phyloP scores from a whole-genome alignment of 2,888 invertebrate species.

The Pemphredon lugubris region DNA sequence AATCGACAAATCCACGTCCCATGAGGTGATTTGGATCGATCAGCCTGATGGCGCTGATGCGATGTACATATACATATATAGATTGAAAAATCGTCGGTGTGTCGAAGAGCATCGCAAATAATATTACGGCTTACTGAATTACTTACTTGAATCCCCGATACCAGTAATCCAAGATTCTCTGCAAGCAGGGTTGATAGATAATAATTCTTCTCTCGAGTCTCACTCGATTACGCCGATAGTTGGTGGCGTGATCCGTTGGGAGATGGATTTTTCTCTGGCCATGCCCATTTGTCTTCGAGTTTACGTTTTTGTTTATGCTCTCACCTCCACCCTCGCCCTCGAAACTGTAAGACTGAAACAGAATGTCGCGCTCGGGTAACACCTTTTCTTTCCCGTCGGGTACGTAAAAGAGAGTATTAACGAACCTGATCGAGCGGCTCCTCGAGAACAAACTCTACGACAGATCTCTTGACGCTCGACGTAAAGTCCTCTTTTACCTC shows the following conservation, averaged over 20 bases:
- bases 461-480: constrained; percentile 94
- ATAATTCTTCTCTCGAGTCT: constrained; percentile 85
- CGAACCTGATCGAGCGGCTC: constrained; percentile 82
- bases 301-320: no score
- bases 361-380: no score
- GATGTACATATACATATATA: neutral
- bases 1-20: constrained; percentile 85
- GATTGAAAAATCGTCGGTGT: neutral
- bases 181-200: constrained; percentile 90
- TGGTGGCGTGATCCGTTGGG: constrained; percentile 6
- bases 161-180: constrained; percentile 91
- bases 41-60: constrained; percentile 83
- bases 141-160: constrained; percentile 88
- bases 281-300: no score
- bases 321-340: no score
- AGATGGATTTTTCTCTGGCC: no score
- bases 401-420: no score
- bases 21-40: constrained; percentile 84
- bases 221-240: constrained; percentile 76
- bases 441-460: constrained; percentile 94
- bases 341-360: no score
- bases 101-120: no score
- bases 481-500: constrained; percentile 94
- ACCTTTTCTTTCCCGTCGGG: no score
- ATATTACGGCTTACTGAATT: no score